These are phyloP conservation scores for Drosophila anceps DNA, from an alignment of 2,888 invertebrate species.

Conservation along the genomic window DNA sequence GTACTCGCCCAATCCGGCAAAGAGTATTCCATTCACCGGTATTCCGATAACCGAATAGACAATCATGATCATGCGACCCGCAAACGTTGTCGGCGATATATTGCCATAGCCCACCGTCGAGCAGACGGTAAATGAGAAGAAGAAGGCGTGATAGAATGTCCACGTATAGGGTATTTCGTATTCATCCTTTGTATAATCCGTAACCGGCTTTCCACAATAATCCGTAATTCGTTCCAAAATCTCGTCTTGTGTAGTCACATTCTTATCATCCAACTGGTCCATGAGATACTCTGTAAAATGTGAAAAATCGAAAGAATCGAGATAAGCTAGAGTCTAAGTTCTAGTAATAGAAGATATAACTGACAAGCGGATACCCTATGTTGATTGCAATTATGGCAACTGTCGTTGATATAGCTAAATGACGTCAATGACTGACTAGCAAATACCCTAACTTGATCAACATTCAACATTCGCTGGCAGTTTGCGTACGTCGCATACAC, in stretches of 20 bases:
- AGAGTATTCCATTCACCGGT: constrained; percentile 87
- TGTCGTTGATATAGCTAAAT: too few relatives aligned
- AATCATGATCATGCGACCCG: constrained; percentile 94
- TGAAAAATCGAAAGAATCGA: background rate
- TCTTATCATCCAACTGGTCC: constrained; percentile 80
- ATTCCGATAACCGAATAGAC: constrained; percentile 93
- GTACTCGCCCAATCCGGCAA: constrained; percentile 93
- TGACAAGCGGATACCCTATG: background rate
- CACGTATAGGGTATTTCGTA: constrained; percentile 89
- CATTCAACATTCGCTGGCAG: background rate
- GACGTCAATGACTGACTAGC: background rate
- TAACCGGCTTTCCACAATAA: constrained; percentile 92
- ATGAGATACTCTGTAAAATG: constrained; percentile 78
- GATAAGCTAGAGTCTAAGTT: background rate
- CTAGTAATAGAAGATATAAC: background rate
- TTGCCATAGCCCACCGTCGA: constrained; percentile 97
- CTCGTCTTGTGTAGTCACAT: constrained; percentile 76
- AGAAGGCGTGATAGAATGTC: constrained; percentile 96
- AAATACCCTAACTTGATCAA: background rate
- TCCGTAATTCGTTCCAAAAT: constrained; percentile 87
- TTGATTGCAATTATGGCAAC: too few relatives aligned
- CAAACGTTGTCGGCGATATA: constrained; percentile 92
- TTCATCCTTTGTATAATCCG: constrained; percentile 88
- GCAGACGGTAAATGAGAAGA: constrained; percentile 95
- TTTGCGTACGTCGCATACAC: background rate